Conservation (phyloP, 1,140 invertebrate genomes). For the Leptopilina clavipes region DNA sequence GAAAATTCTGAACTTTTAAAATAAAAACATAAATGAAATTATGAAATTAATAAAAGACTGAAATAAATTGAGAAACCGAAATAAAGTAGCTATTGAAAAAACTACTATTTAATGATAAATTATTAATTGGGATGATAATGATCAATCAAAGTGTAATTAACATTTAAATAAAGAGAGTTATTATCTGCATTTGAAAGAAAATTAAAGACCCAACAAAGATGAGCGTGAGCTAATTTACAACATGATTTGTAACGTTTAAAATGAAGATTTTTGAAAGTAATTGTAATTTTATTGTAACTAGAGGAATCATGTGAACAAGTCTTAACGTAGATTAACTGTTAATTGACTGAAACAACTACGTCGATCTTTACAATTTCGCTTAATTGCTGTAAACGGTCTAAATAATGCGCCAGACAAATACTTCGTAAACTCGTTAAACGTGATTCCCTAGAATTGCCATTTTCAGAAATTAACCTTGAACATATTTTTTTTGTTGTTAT, state of each 20-base stretch:
- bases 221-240: background rate
- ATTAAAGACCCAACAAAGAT: background rate
- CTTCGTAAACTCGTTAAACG: slow-evolving; percentile 15
- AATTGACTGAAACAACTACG: slow-evolving; percentile 19
- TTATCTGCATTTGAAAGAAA: background rate
- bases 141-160: background rate
- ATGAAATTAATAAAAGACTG: no score
- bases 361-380: slow-evolving; percentile 25
- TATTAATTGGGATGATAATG: no score
- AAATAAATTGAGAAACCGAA: no score
- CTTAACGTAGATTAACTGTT: slow-evolving; percentile 3
- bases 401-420: slow-evolving; percentile 17
- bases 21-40: no score
- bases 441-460: background rate
- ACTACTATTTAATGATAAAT: no score
- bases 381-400: slow-evolving; percentile 29
- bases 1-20: no score
- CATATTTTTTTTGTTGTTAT: background rate
- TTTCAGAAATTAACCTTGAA: background rate
- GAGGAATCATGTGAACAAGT: slow-evolving; percentile 13
- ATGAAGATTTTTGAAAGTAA: slow-evolving; percentile 10
- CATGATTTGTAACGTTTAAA: background rate
- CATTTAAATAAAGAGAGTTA: background rate
- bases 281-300: background rate
- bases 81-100: no score